Evolutionary conservation across 2,888 invertebrate genomes (phyloP).

Genomic region (Leucoptera coffeella): DNA sequence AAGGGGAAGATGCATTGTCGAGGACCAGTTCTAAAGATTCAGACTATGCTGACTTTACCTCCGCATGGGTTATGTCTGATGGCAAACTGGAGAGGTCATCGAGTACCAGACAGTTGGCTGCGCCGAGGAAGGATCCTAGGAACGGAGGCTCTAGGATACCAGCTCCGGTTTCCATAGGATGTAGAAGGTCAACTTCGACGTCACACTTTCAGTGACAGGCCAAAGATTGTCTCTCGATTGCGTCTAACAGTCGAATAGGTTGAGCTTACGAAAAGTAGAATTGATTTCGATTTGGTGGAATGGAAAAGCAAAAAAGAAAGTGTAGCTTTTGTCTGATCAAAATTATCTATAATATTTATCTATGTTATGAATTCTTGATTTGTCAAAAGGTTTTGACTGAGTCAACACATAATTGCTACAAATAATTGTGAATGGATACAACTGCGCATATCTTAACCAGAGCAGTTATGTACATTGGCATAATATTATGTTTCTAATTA

Average conservation of each 20-base stretch:
- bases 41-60: slow-evolving; percentile 62
- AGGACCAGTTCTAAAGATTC: slow-evolving; percentile 50
- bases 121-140: slow-evolving; percentile 38
- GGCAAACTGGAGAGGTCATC: slow-evolving; percentile 58
- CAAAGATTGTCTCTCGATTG: too few relatives aligned
- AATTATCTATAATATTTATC: too few relatives aligned
- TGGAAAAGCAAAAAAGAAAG: too few relatives aligned
- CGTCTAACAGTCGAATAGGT: slow-evolving; percentile 12
- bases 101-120: slow-evolving; percentile 43
- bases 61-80: slow-evolving; percentile 68
- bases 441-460: too few relatives aligned
- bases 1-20: slow-evolving; percentile 36
- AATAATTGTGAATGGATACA: too few relatives aligned
- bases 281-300: too few relatives aligned
- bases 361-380: too few relatives aligned
- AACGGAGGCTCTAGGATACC: slow-evolving; percentile 38
- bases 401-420: too few relatives aligned
- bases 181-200: slow-evolving; percentile 38
- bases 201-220: slow-evolving; percentile 38
- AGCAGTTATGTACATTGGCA: too few relatives aligned
- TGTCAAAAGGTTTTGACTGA: too few relatives aligned
- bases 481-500: too few relatives aligned
- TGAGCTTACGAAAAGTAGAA: neutral
- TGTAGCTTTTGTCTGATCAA: too few relatives aligned
- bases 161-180: slow-evolving; percentile 35